Conservation (phyloP, 2,888 invertebrate species). For the Scaptomyza parva region DNA sequence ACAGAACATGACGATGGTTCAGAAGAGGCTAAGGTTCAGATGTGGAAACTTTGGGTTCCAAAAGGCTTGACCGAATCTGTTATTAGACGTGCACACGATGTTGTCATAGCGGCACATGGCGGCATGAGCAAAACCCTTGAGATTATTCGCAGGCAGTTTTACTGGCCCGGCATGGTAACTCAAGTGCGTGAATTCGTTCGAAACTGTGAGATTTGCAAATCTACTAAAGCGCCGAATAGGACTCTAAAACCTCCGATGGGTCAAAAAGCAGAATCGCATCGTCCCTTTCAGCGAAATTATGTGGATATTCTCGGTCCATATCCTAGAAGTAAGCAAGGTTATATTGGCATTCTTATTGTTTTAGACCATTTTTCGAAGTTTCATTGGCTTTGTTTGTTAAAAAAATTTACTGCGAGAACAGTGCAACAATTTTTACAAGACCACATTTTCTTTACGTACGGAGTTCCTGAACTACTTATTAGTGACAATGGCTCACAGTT, state of each 20-base stretch:
- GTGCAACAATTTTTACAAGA: neutral
- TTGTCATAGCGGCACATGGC: neutral
- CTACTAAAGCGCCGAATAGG: neutral
- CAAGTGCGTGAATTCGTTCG: neutral
- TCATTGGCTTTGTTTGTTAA: constrained; percentile 5
- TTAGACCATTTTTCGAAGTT: constrained; percentile 7
- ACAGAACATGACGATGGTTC: neutral
- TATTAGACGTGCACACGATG: neutral
- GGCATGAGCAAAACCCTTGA: neutral
- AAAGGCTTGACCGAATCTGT: neutral
- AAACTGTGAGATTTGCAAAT: neutral
- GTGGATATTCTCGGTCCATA: neutral
- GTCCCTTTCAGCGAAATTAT: constrained; percentile 4
- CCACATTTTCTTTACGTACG: constrained; percentile 3
- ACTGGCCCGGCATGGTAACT: neutral
- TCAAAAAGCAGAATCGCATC: neutral
- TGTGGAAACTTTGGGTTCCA: constrained; percentile 1
- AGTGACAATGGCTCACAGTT: constrained; percentile 11
- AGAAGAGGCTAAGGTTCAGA: neutral
- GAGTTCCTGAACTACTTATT: constrained; percentile 5
- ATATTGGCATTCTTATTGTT: constrained; percentile 8
- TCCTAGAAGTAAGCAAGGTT: constrained; percentile 2
- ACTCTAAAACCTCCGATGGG: constrained; percentile 1
- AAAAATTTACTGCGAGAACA: constrained; percentile 1
- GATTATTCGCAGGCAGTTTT: neutral